Percentiles rank a stretch among this genome's conserved stretches.
These are phyloP conservation scores for Loris lydekkerianus DNA, from an alignment of 2,797 vertebrate genomes.

Conservation along the genomic window DNA sequence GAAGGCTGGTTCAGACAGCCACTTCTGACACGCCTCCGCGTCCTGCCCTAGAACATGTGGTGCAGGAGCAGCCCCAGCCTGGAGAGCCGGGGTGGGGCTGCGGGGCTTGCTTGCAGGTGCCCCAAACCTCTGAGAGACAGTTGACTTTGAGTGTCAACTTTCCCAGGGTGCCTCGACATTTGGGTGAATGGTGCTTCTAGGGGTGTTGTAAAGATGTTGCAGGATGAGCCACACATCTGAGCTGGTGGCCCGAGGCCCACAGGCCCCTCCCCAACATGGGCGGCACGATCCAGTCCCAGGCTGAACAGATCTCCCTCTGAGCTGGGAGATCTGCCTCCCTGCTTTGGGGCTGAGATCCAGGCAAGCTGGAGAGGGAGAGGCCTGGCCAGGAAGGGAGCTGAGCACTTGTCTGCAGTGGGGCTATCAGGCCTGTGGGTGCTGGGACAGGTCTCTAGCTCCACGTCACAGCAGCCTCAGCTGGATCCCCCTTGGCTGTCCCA, in stretches of 20 bases:
- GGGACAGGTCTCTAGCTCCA: too few species aligned
- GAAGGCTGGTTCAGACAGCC: not conserved
- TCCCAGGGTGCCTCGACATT: rapidly evolving
- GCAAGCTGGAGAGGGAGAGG: not conserved
- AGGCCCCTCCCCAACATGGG: rapidly evolving
- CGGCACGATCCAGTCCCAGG: rapidly evolving
- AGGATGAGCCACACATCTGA: not conserved
- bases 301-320: not conserved
- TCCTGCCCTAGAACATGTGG: rapidly evolving
- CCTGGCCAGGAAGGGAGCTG: too few species aligned
- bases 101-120: not conserved
- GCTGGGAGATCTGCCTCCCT: not conserved
- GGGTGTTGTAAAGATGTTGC: not conserved
- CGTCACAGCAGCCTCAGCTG: rapidly evolving
- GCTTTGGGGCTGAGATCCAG: not conserved
- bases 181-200: not conserved
- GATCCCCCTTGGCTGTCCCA: not conserved
- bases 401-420: rapidly evolving
- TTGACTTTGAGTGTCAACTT: rapidly evolving
- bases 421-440: rapidly evolving
- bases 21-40: rapidly evolving
- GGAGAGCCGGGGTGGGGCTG: rapidly evolving
- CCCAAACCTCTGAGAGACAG: not conserved
- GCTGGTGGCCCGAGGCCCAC: too few species aligned
- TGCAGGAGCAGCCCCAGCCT: rapidly evolving